These are phyloP conservation scores for Acipenser oxyrinchus DNA, from an alignment of 2,797 vertebrate genomes.

Conservation along the genomic window DNA sequence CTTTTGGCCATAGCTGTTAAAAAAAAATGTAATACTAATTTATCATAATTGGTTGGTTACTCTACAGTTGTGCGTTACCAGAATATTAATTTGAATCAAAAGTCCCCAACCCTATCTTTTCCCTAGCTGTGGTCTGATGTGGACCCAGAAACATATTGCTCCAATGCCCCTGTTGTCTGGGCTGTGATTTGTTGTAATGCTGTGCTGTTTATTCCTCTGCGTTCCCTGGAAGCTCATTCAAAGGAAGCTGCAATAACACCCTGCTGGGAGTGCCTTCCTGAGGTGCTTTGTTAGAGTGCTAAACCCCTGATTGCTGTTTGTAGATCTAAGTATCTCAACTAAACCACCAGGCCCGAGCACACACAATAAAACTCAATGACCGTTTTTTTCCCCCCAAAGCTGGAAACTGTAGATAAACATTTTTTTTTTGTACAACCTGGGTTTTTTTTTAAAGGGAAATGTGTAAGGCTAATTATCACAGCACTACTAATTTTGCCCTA, in stretches of 20 bases:
- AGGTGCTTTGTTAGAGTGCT: conserved; percentile 18
- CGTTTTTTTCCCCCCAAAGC: conserved; percentile 40
- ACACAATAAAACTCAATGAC: conserved; percentile 34
- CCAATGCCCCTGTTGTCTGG: conserved; percentile 32
- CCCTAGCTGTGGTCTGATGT: not conserved
- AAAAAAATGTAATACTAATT: no score
- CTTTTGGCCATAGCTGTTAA: no score
- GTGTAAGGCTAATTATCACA: no score
- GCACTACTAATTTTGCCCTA: no score
- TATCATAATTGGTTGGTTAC: no score
- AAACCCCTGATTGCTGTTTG: conserved; percentile 11
- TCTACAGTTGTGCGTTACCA: no score
- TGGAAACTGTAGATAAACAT: conserved; percentile 37
- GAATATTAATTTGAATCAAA: no score
- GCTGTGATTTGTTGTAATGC: conserved; percentile 29
- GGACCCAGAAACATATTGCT: not conserved
- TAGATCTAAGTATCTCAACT: conserved; percentile 4
- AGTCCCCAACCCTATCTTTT: conserved; percentile 8
- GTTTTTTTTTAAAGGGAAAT: conserved; percentile 26
- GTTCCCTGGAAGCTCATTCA: not conserved
- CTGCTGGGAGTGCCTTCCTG: conserved; percentile 14
- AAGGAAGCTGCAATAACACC: conserved; percentile 3
- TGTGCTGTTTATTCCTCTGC: conserved; percentile 13
- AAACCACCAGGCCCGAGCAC: conserved; percentile 10
- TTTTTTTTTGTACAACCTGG: conserved; percentile 29